Evolutionary conservation across 2,113 vertebrate species (phyloP).

Genomic region (Centropus unirufus): DNA sequence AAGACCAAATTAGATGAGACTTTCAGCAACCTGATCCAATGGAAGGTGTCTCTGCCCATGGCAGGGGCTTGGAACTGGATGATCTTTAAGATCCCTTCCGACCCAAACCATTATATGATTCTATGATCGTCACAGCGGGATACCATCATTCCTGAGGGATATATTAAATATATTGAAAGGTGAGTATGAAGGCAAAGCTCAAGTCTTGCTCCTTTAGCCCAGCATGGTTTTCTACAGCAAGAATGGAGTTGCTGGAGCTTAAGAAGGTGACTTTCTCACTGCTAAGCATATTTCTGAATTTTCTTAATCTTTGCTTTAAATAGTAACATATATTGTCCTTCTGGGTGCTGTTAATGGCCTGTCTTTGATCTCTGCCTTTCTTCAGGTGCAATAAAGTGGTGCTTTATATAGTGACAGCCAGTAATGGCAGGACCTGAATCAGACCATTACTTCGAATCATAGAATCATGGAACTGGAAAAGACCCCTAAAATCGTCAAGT

Average conservation of each 20-base stretch:
- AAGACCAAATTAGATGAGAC: too few species aligned
- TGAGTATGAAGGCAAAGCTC: background rate
- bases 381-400: background rate
- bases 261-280: background rate
- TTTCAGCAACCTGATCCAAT: too few species aligned
- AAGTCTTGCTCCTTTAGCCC: background rate
- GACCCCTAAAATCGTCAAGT: too few species aligned
- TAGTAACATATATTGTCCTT: background rate
- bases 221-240: background rate
- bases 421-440: background rate
- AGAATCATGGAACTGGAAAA: too few species aligned
- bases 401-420: background rate
- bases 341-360: background rate
- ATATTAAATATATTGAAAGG: background rate
- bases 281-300: background rate
- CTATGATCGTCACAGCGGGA: background rate
- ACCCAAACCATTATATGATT: too few species aligned
- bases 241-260: background rate
- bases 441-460: background rate
- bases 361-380: background rate
- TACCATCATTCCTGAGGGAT: background rate
- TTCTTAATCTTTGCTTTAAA: background rate
- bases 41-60: too few species aligned
- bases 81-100: too few species aligned
- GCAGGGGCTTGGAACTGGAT: too few species aligned